Evolutionary conservation across 2,888 invertebrate genomes (phyloP), one percentile per base, ranked within the genome.

Genomic region (Rhaphigaster nebulosa): DNA sequence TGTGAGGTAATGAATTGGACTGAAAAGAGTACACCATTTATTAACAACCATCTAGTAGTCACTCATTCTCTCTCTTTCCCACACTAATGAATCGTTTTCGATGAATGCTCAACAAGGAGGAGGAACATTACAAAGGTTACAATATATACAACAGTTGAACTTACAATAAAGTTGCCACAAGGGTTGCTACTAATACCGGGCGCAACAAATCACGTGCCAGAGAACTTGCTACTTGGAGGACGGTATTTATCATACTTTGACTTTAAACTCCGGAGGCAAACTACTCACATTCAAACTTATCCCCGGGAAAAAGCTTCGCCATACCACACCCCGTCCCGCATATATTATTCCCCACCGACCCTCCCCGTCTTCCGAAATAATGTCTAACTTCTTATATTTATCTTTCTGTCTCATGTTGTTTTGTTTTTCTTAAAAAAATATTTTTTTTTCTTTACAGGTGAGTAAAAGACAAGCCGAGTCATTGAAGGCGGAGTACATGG

Each of bases 201-300:
- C 65, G 50, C 89, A 65, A 89, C 89, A 89, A 89, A 89, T 89
- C 89, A 89, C 89, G 65, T 89, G 52, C 89, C 50, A 29, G 50
- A 26, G 65, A 89, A 89, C 89, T 89, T 89, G 70, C 70, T 50
- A 41, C 89, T 50, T 50, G 65, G 29, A 23, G 18, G 41, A 13
- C 45, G 70, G 29, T 89, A 89, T 89, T 89, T 89, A 76, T 89
- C 89, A 89, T 89, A 89, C 89, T 89, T 89, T 89, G 60, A 89
- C 70, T 89, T 89, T 89, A 89, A 89, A 89, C 89, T 89, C 89
- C 52, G 10, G 50, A 20, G 54, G 87, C 29, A 76, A 89, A 89
- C 89, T 89, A 76, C 89, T 89, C 89, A 76, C 89, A 89, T 89
- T 89, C 89, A 76, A 89, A 89, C 76, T 89, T 89, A 29, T 65